Conservation (phyloP, 2,797 vertebrate genomes). For the Oceanodroma leucorhoa region DNA sequence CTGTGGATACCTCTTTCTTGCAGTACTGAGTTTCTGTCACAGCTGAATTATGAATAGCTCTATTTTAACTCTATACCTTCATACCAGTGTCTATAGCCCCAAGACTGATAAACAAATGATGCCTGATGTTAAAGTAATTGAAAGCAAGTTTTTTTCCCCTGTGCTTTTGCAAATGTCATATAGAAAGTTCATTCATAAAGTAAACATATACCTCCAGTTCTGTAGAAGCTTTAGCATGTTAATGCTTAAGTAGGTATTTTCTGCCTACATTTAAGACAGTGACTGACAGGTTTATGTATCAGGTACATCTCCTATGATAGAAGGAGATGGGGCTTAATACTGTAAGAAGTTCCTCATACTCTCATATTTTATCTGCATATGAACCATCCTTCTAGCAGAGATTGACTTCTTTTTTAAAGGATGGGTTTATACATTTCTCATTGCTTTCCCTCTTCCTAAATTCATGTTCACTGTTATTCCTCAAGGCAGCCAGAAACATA, state of each 20-base stretch:
- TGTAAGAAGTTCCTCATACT: not conserved
- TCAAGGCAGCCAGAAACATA: not conserved
- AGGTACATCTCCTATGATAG: fast-evolving
- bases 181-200: not conserved
- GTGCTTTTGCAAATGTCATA: not conserved
- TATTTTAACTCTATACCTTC: not conserved
- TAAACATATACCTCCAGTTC: not conserved
- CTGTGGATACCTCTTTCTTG: constrained; percentile 43
- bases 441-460: not conserved
- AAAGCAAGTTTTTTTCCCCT: not conserved
- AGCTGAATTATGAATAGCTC: constrained; percentile 5
- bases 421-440: not conserved
- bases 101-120: not conserved
- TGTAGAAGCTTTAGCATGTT: not conserved
- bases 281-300: not conserved
- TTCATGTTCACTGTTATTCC: not conserved
- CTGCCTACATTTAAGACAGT: not conserved
- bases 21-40: constrained; percentile 7
- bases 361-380: not conserved
- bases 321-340: not conserved
- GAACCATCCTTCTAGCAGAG: not conserved
- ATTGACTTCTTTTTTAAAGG: not conserved
- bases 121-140: not conserved
- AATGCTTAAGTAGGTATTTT: not conserved
- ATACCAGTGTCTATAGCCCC: not conserved